Percentiles rank a stretch among this genome's conserved stretches.
Evolutionary conservation across 1,140 invertebrate genomes (phyloP).

Genomic region (roundworm (Caenorhabditis elegans)): WBcel235 BX284603.4:7487501-7488000

Average conservation of each 20-base stretch:
- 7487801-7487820: conserved; percentile 42
- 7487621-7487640: conserved; percentile 49
- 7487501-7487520: conserved; percentile 47
- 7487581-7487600: conserved; percentile 49
- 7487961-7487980: no score
- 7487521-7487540: conserved; percentile 48
- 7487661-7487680: conserved; percentile 47
- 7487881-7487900: conserved; percentile 49
- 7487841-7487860: conserved; percentile 44
- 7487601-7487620: conserved; percentile 54
- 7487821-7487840: conserved; percentile 51
- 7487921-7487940: no score
- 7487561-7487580: conserved; percentile 51
- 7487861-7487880: conserved; percentile 49
- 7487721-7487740: conserved; percentile 51
- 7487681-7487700: conserved; percentile 47
- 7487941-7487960: no score
- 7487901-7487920: conserved; percentile 45
- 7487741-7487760: conserved; percentile 50
- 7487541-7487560: conserved; percentile 37
- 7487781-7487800: conserved; percentile 50
- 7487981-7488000: no score
- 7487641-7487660: conserved; percentile 45
- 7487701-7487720: conserved; percentile 41
- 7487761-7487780: conserved; percentile 46